Percentiles rank a stretch among this genome's conserved stretches.
Conservation (phyloP, 2,113 vertebrate genomes). For the Perccottus glenii region DNA sequence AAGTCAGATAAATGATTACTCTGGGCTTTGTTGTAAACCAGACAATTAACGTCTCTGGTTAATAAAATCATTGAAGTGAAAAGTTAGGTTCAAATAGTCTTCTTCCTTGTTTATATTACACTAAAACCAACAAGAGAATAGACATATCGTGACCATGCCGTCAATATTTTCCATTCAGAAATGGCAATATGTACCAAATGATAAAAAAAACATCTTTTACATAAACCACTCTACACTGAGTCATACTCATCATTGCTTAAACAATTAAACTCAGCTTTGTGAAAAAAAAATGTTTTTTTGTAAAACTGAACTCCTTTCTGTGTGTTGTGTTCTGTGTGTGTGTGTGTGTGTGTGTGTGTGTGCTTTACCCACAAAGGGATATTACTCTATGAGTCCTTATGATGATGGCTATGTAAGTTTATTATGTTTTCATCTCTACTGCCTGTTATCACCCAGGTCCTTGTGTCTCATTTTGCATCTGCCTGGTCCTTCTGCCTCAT, state of each 20-base stretch:
- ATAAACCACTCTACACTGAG: not conserved
- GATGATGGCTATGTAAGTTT: conserved; percentile 95
- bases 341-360: conserved; percentile 68
- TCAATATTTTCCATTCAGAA: not conserved
- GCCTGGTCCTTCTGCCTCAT: conserved; percentile 4
- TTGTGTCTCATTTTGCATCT: conserved; percentile 51
- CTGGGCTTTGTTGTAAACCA: not conserved
- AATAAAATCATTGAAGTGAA: not conserved
- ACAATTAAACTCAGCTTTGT: conserved; percentile 35
- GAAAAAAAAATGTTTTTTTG: conserved; percentile 62
- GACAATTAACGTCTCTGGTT: no score
- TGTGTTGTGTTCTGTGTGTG: conserved; percentile 70
- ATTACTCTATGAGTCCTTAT: conserved; percentile 92
- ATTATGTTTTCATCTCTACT: conserved; percentile 75
- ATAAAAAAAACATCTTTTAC: not conserved
- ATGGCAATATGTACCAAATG: not conserved
- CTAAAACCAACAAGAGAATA: no score
- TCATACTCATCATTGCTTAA: conserved; percentile 25
- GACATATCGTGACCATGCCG: no score
- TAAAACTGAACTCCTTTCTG: conserved; percentile 66
- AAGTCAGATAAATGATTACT: not conserved
- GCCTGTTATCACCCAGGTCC: conserved; percentile 19
- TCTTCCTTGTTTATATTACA: no score
- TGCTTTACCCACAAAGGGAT: conserved; percentile 86
- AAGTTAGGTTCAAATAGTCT: not conserved